These are phyloP conservation scores for Drosophila tripunctata DNA, from an alignment of 2,888 invertebrate genomes.

Conservation along the genomic window DNA sequence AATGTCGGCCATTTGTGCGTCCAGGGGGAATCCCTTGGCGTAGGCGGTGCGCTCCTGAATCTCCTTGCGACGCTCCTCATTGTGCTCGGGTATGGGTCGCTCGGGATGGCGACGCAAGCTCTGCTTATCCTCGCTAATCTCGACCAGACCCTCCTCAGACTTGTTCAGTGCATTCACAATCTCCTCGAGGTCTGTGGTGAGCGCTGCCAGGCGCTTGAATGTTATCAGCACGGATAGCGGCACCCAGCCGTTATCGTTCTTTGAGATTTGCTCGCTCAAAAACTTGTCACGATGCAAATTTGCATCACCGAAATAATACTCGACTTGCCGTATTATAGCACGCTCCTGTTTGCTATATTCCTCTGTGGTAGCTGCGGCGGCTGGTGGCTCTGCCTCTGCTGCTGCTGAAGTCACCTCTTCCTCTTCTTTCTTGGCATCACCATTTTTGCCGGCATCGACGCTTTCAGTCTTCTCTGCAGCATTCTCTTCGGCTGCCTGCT, in stretches of 20 bases:
- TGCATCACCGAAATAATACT: conserved; percentile 91
- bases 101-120: conserved; percentile 89
- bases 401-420: conserved; percentile 10
- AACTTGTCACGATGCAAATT: conserved; percentile 97
- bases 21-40: conserved; percentile 93
- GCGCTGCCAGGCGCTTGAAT: conserved; percentile 92
- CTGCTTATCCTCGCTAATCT: conserved; percentile 86
- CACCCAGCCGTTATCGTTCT: conserved; percentile 97
- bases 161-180: conserved; percentile 91
- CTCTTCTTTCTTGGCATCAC: conserved; percentile 41
- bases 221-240: conserved; percentile 92
- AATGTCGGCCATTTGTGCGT: conserved; percentile 88
- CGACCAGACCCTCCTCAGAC: conserved; percentile 89
- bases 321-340: conserved; percentile 88
- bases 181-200: conserved; percentile 88
- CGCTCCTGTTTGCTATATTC: conserved; percentile 85
- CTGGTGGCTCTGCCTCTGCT: conserved; percentile 2
- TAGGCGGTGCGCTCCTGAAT: conserved; percentile 92
- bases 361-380: too few relatives aligned
- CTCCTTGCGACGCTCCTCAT: conserved; percentile 92
- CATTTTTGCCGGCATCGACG: conserved; percentile 54
- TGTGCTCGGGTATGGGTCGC: conserved; percentile 90
- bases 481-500: conserved; percentile 29
- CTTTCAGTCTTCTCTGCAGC: not conserved
- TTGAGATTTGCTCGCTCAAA: conserved; percentile 92